phyloP scores from a whole-genome alignment of 2,888 invertebrate genomes.

The Drosophila antonietae region DNA sequence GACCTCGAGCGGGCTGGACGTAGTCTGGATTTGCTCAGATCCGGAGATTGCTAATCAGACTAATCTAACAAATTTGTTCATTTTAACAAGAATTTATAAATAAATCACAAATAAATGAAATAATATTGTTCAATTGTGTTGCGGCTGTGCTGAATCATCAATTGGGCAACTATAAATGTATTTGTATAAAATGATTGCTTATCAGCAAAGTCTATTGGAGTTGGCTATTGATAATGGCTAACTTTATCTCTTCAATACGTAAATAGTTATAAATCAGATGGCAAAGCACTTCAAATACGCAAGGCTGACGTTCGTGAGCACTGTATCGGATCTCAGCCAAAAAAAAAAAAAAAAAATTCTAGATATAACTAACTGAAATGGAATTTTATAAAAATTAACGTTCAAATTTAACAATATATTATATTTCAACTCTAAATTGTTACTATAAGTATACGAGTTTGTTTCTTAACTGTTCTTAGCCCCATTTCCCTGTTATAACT shows the following conservation, averaged over 20 bases:
- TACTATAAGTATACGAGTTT: too few species aligned
- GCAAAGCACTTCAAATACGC: slow-evolving; percentile 7
- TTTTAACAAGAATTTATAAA: slow-evolving; percentile 6
- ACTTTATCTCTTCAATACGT: slow-evolving; percentile 38
- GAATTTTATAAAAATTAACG: too few species aligned
- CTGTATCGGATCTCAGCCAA: background rate
- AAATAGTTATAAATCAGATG: slow-evolving; percentile 47
- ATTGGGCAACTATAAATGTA: slow-evolving; percentile 21
- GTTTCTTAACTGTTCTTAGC: too few species aligned
- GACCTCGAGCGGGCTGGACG: slow-evolving; percentile 69
- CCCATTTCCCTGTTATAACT: background rate
- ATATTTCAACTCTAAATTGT: too few species aligned
- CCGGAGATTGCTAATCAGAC: slow-evolving; percentile 66
- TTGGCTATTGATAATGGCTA: slow-evolving; percentile 45
- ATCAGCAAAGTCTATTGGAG: slow-evolving; percentile 39
- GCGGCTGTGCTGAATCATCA: slow-evolving; percentile 49
- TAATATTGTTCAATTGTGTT: slow-evolving; percentile 14
- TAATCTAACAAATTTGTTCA: background rate
- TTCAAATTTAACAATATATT: too few species aligned
- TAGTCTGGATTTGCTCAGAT: slow-evolving; percentile 62
- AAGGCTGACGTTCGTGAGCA: slow-evolving; percentile 6
- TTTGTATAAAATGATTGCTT: slow-evolving; percentile 46
- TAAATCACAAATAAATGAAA: slow-evolving; percentile 8
- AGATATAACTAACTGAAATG: too few species aligned
- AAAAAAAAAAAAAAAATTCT: background rate